Base-by-base conservation (phyloP, 2,797 vertebrate genomes). In the Crax fasciolata region DNA sequence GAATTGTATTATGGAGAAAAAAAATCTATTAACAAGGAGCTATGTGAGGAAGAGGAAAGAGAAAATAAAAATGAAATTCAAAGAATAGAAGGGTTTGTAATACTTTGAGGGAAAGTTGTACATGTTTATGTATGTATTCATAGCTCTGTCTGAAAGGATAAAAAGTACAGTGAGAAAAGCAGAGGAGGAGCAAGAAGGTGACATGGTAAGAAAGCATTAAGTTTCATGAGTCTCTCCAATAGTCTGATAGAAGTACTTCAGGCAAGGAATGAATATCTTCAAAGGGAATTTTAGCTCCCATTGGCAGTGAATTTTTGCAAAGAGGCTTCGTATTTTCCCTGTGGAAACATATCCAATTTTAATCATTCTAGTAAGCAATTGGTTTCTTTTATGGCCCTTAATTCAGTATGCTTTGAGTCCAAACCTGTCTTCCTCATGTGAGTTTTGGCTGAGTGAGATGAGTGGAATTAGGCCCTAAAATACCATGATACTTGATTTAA, bases 361-460 rank as follows among this genome's bases (percentile, higher is more conserved):
- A 93, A 96, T 95, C 78, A 51, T 79, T 91, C 39, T 75, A 25
- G 72, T 94, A 96, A 95, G 93, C 89, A 91, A 75, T 92, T 86
- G 48, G 48, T 73, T 95, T 89, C 44, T 81, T 96, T 92, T 91
- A 96, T 89, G 39, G 73, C 30, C 35, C 83, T 87, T 94, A 85
- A 80, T 94, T 91, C 79, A 81, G n/a, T 78, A 66, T 77, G n/a
- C 17, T 87, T 91, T 91, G 90, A 81, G 70, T 91, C 59, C 82
- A 94, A 90, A 85, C 41, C 38, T 94, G 93, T 95, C 61, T 71
- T 90, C 68, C 61, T 93, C 54, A 10, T 87, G 68, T 85, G 75
- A 87, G 52, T 83, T 92, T 95, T 92, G 81, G 51, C 81, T 94
- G 65, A 49, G 38, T 86, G 58, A 95, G 21, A 52, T 0, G 0